Evolutionary conservation across 2,888 invertebrate species (phyloP), one percentile per base, ranked within the genome.

Genomic region (Nemapogon koenigi): DNA sequence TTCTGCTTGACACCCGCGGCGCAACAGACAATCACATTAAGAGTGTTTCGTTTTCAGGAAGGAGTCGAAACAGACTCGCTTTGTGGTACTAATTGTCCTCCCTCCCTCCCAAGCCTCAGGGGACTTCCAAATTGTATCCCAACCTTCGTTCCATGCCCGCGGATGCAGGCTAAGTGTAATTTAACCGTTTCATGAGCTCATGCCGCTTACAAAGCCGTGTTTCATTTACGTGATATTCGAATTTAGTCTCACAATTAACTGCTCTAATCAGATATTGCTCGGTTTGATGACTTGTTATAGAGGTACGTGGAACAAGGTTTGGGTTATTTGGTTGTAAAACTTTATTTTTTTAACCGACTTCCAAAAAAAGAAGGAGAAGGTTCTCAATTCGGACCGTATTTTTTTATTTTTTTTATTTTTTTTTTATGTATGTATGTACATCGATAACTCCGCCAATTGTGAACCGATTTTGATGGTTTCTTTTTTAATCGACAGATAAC

Each of bases 211-310:
- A 56, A 58, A 56, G 52, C 32, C 44, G 40, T 19, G 44, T 55
- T 28, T 6, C 48, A 51, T 55, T 56, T 55, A 54, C 55, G 49
- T 48, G 55, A 53, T 54, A 52, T 47, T 47, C 38, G 36, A 44
- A 37, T 17, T 37, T 37, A n/a, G 37, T 17, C 18, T 14, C 8
- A 16, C 31, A 15, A 15, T 13, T 30, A 8, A n/a, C 16, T 30
- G 4, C 16, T 4, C 14, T 4, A 15, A 8, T 14, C 31, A 3
- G 31, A n/a, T 6, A 4, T n/a, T 4, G 13, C 13, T n/a, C 3
- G 14, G 15, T n/a, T 6, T 30, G 4, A 22, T 22, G 10, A 10
- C 6, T 22, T 22, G 22, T 6, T 10, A 6, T 22, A 22, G 10
- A 22, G 22, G 22, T 22, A 22, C 10, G 10, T 22, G 22, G n/a